These are phyloP conservation scores for Botrylloides violaceus DNA, from an alignment of 23 tunicate genomes.

Conservation along the genomic window DNA sequence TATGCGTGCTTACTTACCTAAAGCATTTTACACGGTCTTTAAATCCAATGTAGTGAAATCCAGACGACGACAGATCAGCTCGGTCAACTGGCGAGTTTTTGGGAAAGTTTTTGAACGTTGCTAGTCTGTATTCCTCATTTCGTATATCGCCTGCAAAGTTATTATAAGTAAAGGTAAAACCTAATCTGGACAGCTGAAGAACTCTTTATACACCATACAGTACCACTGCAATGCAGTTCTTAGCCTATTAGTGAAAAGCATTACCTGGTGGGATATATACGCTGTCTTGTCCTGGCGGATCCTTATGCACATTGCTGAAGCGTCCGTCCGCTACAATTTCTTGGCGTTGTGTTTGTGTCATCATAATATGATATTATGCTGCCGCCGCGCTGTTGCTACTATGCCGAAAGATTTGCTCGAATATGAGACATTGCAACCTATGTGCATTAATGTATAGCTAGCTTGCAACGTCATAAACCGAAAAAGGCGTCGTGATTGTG, in stretches of 20 bases:
- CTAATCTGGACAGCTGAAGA: too few relatives aligned
- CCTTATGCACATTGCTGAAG: not conserved
- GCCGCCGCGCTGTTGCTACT: too few relatives aligned
- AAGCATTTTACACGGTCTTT: not conserved
- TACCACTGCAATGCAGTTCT: too few relatives aligned
- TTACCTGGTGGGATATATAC: not conserved
- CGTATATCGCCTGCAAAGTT: not conserved
- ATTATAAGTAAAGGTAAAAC: too few relatives aligned
- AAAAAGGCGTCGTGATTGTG: too few relatives aligned
- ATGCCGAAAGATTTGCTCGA: too few relatives aligned
- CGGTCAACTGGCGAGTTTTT: not conserved
- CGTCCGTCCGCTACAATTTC: not conserved
- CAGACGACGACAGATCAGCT: not conserved
- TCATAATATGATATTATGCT: too few relatives aligned
- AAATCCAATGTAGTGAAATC: not conserved
- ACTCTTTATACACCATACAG: too few relatives aligned
- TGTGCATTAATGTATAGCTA: too few relatives aligned
- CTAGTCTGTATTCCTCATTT: not conserved
- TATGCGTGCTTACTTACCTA: too few relatives aligned
- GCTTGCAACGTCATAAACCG: too few relatives aligned
- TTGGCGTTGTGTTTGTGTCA: not conserved
- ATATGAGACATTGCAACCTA: too few relatives aligned
- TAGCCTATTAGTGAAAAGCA: not conserved
- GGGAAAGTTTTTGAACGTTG: not conserved
- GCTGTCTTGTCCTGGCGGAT: not conserved